Evolutionary conservation across 1,140 invertebrate genomes (phyloP), one percentile per base, ranked within the genome.

Genomic region (Ylistrum balloti): DNA sequence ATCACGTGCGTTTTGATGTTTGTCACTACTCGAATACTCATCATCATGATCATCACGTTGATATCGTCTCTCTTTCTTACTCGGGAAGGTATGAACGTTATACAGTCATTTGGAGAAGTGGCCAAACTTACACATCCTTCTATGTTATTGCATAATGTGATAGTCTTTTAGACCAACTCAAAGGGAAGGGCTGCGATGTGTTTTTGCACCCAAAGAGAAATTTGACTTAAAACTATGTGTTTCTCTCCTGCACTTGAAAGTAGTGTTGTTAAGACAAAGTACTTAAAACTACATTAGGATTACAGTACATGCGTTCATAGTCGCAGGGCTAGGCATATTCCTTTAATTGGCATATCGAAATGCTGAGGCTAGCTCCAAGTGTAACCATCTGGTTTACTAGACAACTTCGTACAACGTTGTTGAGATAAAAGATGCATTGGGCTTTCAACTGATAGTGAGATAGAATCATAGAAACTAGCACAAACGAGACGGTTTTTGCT

Each of bases 271-370:
- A 74, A 74, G 56, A 74, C 56, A 74, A 74, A 74, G 56, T 74
- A 74, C 56, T 74, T 74, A 74, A 74, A 74, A 74, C 56, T 74
- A 74, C 56, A 74, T 74, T 74, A 74, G 56, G 56, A 74, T 74
- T 74, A 74, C 56, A 74, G 56, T 74, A 74, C 56, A 74, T 74
- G 56, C 56, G 56, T 74, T 74, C 56, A 74, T 74, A 74, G 56
- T 74, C 28, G 56, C 28, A n/a, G 56, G 56, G 56, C 56, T 74
- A 74, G 56, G 56, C 56, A 74, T 74, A 74, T 74, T 74, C 56
- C 56, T 74, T 74, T 74, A 74, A 74, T 74, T 74, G 56, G 22
- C 17, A 74, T 74, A 74, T 74, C 15, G 56, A 74, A 74, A 74
- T 74, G 56, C 56, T 74, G 56, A 17, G 17, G 56, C 56, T 74